Conservation (phyloP, 2,113 vertebrate genomes). For the Lanius collurio region DNA sequence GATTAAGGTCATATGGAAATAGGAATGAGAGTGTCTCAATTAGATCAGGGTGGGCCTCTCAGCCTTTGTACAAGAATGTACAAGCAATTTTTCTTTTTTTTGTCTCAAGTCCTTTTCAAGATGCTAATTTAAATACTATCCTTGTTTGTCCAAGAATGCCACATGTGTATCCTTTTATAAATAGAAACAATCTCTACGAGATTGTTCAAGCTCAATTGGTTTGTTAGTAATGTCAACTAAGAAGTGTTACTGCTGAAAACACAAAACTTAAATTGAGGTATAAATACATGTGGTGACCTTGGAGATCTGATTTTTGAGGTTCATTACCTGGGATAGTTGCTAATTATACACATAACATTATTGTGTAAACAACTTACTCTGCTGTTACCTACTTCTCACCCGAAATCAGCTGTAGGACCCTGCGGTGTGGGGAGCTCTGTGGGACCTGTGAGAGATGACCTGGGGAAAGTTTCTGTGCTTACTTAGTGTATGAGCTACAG, state of each 20-base stretch:
- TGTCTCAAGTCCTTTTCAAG: neutral
- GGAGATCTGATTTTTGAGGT: neutral
- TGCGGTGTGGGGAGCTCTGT: neutral
- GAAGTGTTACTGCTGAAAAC: neutral
- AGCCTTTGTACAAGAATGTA: neutral
- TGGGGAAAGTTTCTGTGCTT: neutral
- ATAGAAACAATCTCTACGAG: neutral
- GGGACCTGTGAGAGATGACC: neutral
- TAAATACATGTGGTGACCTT: neutral
- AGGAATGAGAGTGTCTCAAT: neutral
- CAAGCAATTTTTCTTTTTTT: neutral
- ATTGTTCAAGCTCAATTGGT: neutral
- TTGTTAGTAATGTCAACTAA: neutral
- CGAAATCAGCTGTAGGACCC: neutral
- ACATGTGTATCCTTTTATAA: neutral
- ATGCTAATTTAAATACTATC: neutral
- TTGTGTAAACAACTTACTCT: neutral
- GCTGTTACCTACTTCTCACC: neutral
- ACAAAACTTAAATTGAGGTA: neutral
- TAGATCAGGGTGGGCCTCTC: neutral
- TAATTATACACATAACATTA: neutral
- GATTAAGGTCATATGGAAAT: conserved; percentile 10
- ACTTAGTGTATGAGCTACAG: neutral
- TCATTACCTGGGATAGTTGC: neutral
- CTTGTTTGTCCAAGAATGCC: neutral